Base-by-base conservation (phyloP, 2,797 vertebrate species). In the Champsocephalus esox region DNA sequence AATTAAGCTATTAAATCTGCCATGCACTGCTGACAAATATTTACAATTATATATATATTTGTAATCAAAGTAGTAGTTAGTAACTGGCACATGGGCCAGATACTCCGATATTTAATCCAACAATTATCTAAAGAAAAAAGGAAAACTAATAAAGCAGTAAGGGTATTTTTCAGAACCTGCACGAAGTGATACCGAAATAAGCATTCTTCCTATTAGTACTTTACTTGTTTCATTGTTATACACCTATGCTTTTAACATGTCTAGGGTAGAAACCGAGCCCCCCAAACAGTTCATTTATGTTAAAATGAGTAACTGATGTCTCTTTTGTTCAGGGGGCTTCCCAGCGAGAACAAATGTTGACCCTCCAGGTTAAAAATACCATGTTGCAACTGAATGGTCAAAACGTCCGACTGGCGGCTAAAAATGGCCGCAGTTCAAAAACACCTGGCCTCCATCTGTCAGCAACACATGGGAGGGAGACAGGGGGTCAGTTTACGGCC, bases 401-500 rank as follows among this genome's bases (percentile, higher is more conserved):
- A 77, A 94, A 91, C 80, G 57, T 94, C 72, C 64, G 86, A 28
- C 90, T 86, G 56, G 85, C 84, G 28, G 87, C 94, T 85, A 95
- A 96, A 93, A 95, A 89, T 84, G 88, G 79, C 73, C 12, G 9
- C 66, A 59, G 69, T 77, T 86, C 87, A 38, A 89, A 85, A 83
- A 87, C 94, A 89, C 91, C 92, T 86, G 88, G 67, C 77, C 77
- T 88, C 75, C 81, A 87, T 87, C 83, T 93, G 81, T 82, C 92
- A 45, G 77, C 61, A 7, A 72, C 81, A 80, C 80, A 77, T 46
- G 77, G 69, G 13, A 85, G 79, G 58, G 78, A 91, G 69, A 65
- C 76, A 7, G 49, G 3, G 56, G 86, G 65, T 89, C 86, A 8
- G 28, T 70, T 91, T 80, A 85, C 58, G 41, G 75, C 65, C 14